phyloP scores from a whole-genome alignment of 1,140 invertebrate species.

The Pollicipes pollicipes region DNA sequence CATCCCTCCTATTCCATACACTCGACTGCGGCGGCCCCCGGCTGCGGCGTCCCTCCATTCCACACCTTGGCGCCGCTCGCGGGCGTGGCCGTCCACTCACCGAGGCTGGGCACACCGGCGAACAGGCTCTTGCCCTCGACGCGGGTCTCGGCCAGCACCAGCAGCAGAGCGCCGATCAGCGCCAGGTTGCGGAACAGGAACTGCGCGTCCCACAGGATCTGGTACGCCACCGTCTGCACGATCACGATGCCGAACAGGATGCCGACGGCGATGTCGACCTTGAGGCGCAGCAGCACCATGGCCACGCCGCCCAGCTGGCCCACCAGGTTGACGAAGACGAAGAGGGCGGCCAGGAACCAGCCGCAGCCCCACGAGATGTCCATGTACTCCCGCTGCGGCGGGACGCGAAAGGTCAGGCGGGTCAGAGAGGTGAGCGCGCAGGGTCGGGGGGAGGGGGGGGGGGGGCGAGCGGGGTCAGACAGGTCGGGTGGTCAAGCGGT shows the following conservation, averaged over 20 bases:
- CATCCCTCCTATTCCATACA: too few species aligned
- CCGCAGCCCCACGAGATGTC: constrained; percentile 96
- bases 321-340: constrained; percentile 81
- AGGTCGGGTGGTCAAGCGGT: too few species aligned
- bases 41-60: too few species aligned
- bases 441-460: too few species aligned
- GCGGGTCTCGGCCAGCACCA: constrained; percentile 85
- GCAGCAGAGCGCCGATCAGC: constrained; percentile 79
- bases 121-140: constrained; percentile 83
- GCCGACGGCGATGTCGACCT: constrained; percentile 80
- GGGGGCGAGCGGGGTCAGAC: too few species aligned
- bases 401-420: too few species aligned
- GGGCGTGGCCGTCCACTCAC: constrained; percentile 19
- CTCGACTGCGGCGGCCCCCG: too few species aligned
- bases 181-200: constrained; percentile 91
- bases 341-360: constrained; percentile 73
- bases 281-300: constrained; percentile 82
- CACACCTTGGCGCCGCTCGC: too few species aligned
- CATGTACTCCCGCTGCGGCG: constrained; percentile 90
- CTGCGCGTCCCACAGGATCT: constrained; percentile 94
- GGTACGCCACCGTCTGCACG: constrained; percentile 89
- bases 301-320: constrained; percentile 88
- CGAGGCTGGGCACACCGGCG: constrained; percentile 90
- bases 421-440: too few species aligned
- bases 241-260: constrained; percentile 90